Evolutionary conservation across 2,888 invertebrate species (phyloP), one percentile per base, ranked within the genome.

Genomic region (Leptopilina myrica): DNA sequence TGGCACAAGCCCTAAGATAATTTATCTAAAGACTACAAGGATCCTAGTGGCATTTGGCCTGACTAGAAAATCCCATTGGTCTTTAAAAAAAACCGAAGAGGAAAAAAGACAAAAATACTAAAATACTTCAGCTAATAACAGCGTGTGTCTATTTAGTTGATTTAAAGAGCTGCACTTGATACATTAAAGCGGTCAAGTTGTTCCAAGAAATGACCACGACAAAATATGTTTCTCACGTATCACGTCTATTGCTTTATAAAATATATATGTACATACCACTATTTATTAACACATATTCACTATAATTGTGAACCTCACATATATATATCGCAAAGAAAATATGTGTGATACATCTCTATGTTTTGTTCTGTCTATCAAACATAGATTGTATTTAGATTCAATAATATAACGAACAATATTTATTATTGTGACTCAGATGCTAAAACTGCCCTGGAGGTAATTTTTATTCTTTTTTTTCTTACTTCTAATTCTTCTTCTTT

Each of bases 111-210:
- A n/a, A 65, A 14, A 14, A 3, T 7, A 5, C n/a, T 46, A 3
- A 15, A 11, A 43, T 64, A 12, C 12, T 67, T 20, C 15, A 20
- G 9, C 43, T 49, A 12, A 67, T 43, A 49, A 49, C 49, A 8
- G 26, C 69, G 53, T 69, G 26, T 69, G 49, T 53, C 26, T 69
- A 49, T 33, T 33, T 33, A 15, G 15, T n/a, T 56, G 12, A 15
- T 59, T 15, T 59, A 59, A 46, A 59, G n/a, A 59, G 81, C 75
- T 86, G 87, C 87, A 87, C 86, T 88, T 86, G 85, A 86, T 87
- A 84, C 84, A 84, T 83, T 85, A 86, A 85, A 85, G 84, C 82
- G 83, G 86, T 85, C 87, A 84, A 83, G 84, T 86, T 86, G 85
- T 86, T 88, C 87, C 80, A 78, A 86, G 85, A 88, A 86, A 85